A percentile compares a stretch with the other conserved stretches of the same genome.
Evolutionary conservation across 2,888 invertebrate genomes (phyloP).

Genomic region (Eupithecia tripunctaria): DNA sequence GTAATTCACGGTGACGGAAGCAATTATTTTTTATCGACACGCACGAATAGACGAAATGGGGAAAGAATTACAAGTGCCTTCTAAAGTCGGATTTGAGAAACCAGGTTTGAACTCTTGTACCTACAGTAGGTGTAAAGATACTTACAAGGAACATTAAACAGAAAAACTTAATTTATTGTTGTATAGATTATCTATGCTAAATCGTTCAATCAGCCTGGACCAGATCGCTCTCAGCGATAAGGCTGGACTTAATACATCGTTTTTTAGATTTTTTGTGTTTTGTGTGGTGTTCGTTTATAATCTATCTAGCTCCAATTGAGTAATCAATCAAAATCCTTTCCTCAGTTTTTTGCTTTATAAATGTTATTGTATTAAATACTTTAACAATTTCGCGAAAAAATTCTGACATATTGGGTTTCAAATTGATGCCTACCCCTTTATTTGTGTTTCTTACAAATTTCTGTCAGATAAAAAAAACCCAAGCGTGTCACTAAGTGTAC

Average conservation of each 20-base stretch:
- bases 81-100: neutral
- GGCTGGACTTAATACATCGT: too few species aligned
- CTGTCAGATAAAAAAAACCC: neutral
- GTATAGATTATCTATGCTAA: neutral
- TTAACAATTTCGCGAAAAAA: neutral
- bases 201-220: too few species aligned
- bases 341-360: too few species aligned
- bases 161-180: neutral
- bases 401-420: neutral
- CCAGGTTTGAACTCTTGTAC: neutral
- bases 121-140: too few species aligned
- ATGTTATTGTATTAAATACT: too few species aligned
- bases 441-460: neutral
- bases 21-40: conserved; percentile 83
- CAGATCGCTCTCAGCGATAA: too few species aligned
- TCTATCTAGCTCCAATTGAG: too few species aligned
- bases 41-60: conserved; percentile 67
- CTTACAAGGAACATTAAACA: neutral
- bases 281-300: too few species aligned
- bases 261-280: too few species aligned
- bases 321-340: neutral
- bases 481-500: neutral
- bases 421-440: too few species aligned
- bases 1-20: conserved; percentile 72
- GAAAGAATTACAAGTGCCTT: conserved; percentile 28